Evolutionary conservation across 2,888 invertebrate genomes (phyloP), one percentile per base, ranked within the genome.

Genomic region (Papilio protenor): DNA sequence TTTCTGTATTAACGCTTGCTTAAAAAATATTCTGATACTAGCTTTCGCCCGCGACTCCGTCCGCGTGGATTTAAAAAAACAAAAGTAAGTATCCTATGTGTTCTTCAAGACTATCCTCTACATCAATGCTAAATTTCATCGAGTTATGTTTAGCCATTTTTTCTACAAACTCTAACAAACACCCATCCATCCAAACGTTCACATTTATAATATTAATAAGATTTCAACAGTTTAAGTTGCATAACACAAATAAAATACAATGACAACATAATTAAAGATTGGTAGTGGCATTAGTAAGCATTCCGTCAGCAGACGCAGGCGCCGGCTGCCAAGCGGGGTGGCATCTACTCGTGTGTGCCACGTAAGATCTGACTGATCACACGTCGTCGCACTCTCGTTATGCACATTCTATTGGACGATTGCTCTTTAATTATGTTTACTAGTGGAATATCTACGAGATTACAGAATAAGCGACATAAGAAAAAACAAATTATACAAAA

Each of bases 281-380:
- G 14, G 23, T 23, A 27, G 27, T 12, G 27, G 6, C 4, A 14
- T 23, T 23, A 10, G 40, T 47, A 23, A 66, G 73, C 73, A 73
- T 77, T 77, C 66, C 72, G n/a, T 33, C 18, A 27, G 27, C 45
- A 14, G n/a, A n/a, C 55, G 27, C 59, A 27, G 59, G 27, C 59
- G 59, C 59, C 23, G 59, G 59, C 23, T 66, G 66, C 10, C 66
- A 55, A 57, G 21, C 12, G 55, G 27, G 55, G 21, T 66, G 73
- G 66, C 66, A 72, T 59, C 59, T 61, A 23, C 49, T 11, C 18
- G 27, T 23, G 18, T 10, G 33, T 23, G 76, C 27, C 27, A 21
- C 49, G 52, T 23, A 66, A 55, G 73, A 66, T 66, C 57, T 69
- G 77, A 77, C 47, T 77, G 77, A 77, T 66, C 49, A 45, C 77